Conservation (phyloP, 2,888 invertebrate genomes). For the Parelbella ahira region DNA sequence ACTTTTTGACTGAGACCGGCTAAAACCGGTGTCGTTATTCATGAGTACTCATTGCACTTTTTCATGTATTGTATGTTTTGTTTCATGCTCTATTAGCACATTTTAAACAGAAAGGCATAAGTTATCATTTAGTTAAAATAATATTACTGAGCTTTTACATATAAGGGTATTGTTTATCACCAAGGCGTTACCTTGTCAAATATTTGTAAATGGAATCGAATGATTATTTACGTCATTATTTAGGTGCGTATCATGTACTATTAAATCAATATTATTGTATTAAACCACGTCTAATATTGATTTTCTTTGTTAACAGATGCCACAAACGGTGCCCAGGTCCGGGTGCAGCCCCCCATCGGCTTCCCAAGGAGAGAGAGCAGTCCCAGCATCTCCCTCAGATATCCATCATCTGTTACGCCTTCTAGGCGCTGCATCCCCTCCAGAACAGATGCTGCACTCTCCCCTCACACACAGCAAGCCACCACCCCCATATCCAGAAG, state of each 20-base stretch:
- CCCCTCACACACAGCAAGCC: conserved; percentile 67
- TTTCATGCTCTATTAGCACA: too few species aligned
- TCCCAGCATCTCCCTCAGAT: conserved; percentile 77
- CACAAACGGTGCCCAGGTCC: conserved; percentile 89
- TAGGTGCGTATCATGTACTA: too few species aligned
- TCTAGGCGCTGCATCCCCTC: conserved; percentile 72
- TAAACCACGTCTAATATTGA: conserved; percentile 2
- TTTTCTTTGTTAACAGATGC: conserved; percentile 83
- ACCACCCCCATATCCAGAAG: conserved; percentile 69
- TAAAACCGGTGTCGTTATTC: too few species aligned
- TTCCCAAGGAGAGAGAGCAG: conserved; percentile 84
- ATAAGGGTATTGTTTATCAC: too few species aligned
- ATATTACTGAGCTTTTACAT: too few species aligned
- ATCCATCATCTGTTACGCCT: conserved; percentile 69
- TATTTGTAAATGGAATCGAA: conserved; percentile 5
- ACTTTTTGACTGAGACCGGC: background rate
- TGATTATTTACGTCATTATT: background rate
- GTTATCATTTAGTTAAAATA: too few species aligned
- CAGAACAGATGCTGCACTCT: conserved; percentile 72
- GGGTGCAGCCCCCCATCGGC: conserved; percentile 89
- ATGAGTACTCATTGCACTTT: too few species aligned
- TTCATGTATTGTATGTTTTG: too few species aligned
- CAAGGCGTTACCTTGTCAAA: background rate
- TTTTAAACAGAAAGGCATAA: too few species aligned
- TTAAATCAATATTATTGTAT: too few species aligned